Evolutionary conservation across 2,113 vertebrate genomes (phyloP), one percentile per base, ranked within the genome.

Genomic region (Chauna torquata): DNA sequence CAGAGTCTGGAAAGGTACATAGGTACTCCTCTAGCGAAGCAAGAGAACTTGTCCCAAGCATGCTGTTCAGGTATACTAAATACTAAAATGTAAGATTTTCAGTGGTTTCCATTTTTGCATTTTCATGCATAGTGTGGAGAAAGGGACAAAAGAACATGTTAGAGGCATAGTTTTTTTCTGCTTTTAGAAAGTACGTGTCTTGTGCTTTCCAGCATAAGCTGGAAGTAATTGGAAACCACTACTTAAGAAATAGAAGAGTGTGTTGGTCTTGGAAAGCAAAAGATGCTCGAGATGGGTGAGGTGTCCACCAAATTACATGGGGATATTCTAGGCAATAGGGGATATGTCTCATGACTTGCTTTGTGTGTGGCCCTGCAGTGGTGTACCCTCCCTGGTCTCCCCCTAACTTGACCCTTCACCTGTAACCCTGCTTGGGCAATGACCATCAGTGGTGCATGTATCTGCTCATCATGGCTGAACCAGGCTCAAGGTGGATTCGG

Each of bases 51-150:
- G 8, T 24, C 15, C 1, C 1, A 38, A 24, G 16, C 8, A 68
- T 7, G 40, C 30, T 54, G 34, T 30, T 58, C 6, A 54, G 24
- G 49, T 12, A 10, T 18, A 5, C 2, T 20, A 28, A 91, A 55
- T 62, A 58, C 69, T 62, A 47, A 68, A 16, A 0, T 7, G 16
- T 2, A 4, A 44, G 42, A 9, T 9, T 27, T 16, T 18, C 28
- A 34, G 5, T 15, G 4, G 6, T 25, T 81, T 62, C 9, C 3
- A 15, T 30, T 54, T 83, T 66, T 54, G 4, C 8, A 8, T 1
- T 59, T 50, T 4, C 2, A 27, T 6, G 6, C 2, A 28, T 27
- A 52, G 3, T 4, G 14, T 1, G 59, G 15, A 13, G 8, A 3
- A 68, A 68, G 6, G 70, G 80, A 40, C 1, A n/a, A 58, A 55